Evolutionary conservation across 2,888 invertebrate species (phyloP), one percentile per base, ranked within the genome.

Genomic region (Cancer borealis): DNA sequence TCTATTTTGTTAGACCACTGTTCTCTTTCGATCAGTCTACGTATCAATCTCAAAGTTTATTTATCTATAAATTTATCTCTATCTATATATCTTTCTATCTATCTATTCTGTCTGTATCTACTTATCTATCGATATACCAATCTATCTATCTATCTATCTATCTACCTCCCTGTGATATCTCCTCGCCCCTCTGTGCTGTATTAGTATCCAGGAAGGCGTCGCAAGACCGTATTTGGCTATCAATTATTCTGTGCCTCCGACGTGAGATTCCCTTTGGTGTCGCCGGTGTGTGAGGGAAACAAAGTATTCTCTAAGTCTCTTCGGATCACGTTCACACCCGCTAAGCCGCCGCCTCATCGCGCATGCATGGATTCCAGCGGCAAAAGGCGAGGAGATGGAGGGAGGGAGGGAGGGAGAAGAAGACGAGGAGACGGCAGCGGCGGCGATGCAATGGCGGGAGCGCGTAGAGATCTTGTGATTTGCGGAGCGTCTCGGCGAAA

Each of bases 61-160:
- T 0, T 87, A 87, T 87, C 30, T 87, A 87, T 84, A 3, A 14
- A 26, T 84, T 39, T 21, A 26, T 84, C 30, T 66, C 4, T 91
- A 12, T 66, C 10, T 66, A 8, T 91, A 5, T 91, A 10, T 60
- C 6, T 60, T 26, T 91, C 91, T 26, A 12, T 60, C 49, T 91
- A 26, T 60, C 46, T 89, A 17, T 89, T 46, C 8, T 79, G 8
- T 79, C 4, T 79, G 8, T 79, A 79, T 79, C 60, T 73, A 46
- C 45, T 4, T 91, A 46, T 73, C 30, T 73, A 39, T 91, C 60
- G 60, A 54, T 60, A n/a, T 45, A 39, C 14, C 73, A 84, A 91
- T 84, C 84, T 91, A 93, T 91, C 45, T 91, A 93, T 46, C 91
- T 93, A 26, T 10, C 84, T 84, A 10, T 26, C 79, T 79, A 0